phyloP scores from a whole-genome alignment of 2,113 vertebrate genomes.

The Carassius carassius region DNA sequence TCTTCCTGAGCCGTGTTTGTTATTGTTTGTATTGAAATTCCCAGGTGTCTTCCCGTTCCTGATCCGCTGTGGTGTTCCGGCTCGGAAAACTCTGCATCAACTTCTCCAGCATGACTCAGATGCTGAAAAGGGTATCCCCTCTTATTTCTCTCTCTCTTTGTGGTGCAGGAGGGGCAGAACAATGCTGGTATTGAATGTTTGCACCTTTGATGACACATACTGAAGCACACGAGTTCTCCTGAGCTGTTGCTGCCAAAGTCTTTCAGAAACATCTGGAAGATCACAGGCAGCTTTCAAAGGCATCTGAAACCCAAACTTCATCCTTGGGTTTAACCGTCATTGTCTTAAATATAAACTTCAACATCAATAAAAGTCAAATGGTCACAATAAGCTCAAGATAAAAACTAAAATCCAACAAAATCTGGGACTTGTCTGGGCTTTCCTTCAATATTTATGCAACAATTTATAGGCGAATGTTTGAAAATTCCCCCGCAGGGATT shows the following conservation, averaged over 20 bases:
- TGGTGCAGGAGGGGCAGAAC: constrained; percentile 27
- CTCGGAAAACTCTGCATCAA: constrained; percentile 46
- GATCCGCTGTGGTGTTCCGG: constrained; percentile 58
- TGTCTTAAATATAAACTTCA: neutral
- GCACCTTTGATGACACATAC: constrained; percentile 27
- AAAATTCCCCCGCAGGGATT: neutral
- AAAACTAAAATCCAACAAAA: neutral
- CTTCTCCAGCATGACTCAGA: constrained; percentile 23
- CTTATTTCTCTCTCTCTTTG: constrained; percentile 36
- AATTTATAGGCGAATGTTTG: neutral
- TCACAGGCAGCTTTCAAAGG: neutral
- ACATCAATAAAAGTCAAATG: neutral
- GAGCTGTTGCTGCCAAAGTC: neutral
- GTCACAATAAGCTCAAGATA: neutral
- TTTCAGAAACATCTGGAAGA: constrained; percentile 11
- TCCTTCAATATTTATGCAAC: constrained; percentile 6
- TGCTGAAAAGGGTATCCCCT: constrained; percentile 32
- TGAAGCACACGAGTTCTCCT: neutral
- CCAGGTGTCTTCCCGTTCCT: constrained; percentile 59
- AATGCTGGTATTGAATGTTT: constrained; percentile 12
- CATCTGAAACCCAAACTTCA: neutral
- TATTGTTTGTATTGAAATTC: constrained; percentile 50
- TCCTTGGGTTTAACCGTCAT: neutral
- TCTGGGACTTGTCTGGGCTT: constrained; percentile 21
- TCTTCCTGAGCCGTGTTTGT: constrained; percentile 48